Base-by-base conservation (phyloP, 2,113 vertebrate species). In the Cottus gobio region DNA sequence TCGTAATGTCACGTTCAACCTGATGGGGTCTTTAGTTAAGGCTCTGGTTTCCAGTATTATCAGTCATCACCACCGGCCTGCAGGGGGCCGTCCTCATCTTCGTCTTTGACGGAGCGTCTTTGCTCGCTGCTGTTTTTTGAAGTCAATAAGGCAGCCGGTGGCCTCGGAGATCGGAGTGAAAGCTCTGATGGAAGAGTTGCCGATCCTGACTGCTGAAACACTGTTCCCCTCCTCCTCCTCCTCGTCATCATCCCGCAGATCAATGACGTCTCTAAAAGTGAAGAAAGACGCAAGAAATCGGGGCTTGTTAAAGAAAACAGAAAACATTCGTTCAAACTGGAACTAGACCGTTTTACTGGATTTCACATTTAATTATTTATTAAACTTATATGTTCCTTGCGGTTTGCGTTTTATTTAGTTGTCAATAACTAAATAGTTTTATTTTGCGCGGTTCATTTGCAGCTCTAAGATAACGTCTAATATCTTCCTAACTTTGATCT, bases 111-210 rank as follows among this genome's bases (percentile, higher is more conserved):
- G 79, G 2, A 76, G 81, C 75, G 5, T 90, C 78, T 92, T 90
- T 71, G 84, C 39, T 13, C 82, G 82, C 46, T 71, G 20, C 1
- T 80, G 93, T 0, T 93, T 94, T 62, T 92, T 95, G 48, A 93
- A 96, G 92, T 97, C 96, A 48, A 95, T 90, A 54, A 95, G 89
- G 58, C 94, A 94, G 79, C 91, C 96, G 1, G 82, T 87, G 78
- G 94, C 95, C 90, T 97, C 96, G 0, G 94, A 96, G 87, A 95
- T 92, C n/a, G 97, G 91, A 74, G 95, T 80, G 71, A 94, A 86
- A 6, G 96, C 89, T 69, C 93, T 95, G 22, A 93, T 95, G 30
- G 96, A 93, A 65, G 96, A 96, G 71, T 93, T n/a, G 4, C 89
- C 89, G 80, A 93, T 24, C 13, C 76, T 52, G 68, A 82, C 87